Percentiles rank a stretch among this genome's conserved stretches.
These are phyloP conservation scores for Carassius auratus DNA, from an alignment of 2,113 vertebrate genomes.

Conservation along the genomic window DNA sequence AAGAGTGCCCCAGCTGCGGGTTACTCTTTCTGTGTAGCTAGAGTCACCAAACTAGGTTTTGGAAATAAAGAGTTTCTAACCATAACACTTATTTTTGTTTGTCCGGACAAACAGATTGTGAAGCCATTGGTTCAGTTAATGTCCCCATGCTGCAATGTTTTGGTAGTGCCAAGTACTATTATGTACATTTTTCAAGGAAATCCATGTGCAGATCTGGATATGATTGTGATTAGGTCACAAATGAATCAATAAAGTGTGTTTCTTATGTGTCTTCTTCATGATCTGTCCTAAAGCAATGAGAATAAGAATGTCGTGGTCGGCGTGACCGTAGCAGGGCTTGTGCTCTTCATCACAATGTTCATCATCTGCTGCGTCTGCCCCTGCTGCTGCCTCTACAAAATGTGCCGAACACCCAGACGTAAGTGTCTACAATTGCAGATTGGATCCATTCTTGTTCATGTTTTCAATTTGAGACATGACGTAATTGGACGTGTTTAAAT, in stretches of 20 bases:
- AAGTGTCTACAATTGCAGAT: conserved; percentile 63
- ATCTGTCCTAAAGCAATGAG: background rate
- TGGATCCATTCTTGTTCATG: background rate
- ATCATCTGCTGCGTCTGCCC: conserved; percentile 88
- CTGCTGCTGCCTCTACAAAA: conserved; percentile 91
- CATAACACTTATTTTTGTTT: background rate
- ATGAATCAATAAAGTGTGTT: background rate
- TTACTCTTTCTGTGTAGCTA: background rate
- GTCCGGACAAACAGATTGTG: background rate
- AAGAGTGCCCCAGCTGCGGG: background rate
- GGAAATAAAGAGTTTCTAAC: background rate
- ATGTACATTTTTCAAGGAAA: background rate
- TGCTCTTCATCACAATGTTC: conserved; percentile 71
- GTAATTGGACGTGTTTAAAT: background rate
- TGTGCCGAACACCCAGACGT: conserved; percentile 83
- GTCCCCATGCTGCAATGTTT: too few relatives aligned
- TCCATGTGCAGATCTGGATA: too few relatives aligned
- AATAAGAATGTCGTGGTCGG: background rate
- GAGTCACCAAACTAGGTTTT: background rate
- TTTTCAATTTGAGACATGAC: background rate
- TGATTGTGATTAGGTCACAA: background rate
- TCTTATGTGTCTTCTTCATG: conserved; percentile 22
- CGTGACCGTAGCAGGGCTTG: conserved; percentile 38
- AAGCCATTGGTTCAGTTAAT: background rate
- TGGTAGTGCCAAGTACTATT: background rate